Evolutionary conservation across 2,797 vertebrate genomes (phyloP).

Genomic region (Pterois miles): DNA sequence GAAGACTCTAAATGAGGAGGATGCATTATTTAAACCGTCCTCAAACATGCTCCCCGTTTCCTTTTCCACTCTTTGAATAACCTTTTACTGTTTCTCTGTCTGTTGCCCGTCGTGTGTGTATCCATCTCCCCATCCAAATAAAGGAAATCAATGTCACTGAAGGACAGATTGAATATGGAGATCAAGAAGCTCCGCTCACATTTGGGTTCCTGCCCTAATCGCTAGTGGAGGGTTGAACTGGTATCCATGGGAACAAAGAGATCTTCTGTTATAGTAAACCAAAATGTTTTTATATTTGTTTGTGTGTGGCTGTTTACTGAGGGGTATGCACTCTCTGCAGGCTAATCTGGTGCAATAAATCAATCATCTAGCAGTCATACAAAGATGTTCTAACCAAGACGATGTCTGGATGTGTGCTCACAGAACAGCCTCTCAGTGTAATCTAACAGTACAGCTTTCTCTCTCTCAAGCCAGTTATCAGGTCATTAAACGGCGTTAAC

Average conservation of each 20-base stretch:
- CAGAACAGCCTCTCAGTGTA: not conserved
- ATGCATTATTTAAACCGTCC: slow-evolving; percentile 47
- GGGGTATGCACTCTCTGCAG: slow-evolving; percentile 5
- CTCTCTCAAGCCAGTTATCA: too few relatives aligned
- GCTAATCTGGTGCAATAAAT: slow-evolving; percentile 51
- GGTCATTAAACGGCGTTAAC: too few relatives aligned
- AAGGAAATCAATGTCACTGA: slow-evolving; percentile 25
- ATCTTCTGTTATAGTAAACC: slow-evolving; percentile 2
- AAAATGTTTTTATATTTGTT: slow-evolving; percentile 2
- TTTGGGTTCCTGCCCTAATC: not conserved
- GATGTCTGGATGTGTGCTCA: slow-evolving; percentile 21
- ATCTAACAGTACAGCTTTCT: too few relatives aligned
- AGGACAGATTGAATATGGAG: not conserved
- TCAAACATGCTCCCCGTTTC: slow-evolving; percentile 4
- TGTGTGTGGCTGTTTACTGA: slow-evolving; percentile 15
- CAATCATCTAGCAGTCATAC: slow-evolving; percentile 6
- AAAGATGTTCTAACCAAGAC: slow-evolving; percentile 49
- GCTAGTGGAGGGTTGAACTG: not conserved
- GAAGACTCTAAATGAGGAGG: slow-evolving; percentile 18
- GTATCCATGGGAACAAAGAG: slow-evolving; percentile 38
- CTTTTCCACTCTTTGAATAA: not conserved
- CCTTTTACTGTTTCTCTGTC: not conserved
- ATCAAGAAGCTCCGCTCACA: not conserved
- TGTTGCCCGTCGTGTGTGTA: not conserved
- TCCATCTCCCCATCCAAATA: slow-evolving; percentile 5